A percentile compares a stretch with the other conserved stretches of the same genome.
Conservation (phyloP, 2,888 invertebrate species). For the Athalia circularis region DNA sequence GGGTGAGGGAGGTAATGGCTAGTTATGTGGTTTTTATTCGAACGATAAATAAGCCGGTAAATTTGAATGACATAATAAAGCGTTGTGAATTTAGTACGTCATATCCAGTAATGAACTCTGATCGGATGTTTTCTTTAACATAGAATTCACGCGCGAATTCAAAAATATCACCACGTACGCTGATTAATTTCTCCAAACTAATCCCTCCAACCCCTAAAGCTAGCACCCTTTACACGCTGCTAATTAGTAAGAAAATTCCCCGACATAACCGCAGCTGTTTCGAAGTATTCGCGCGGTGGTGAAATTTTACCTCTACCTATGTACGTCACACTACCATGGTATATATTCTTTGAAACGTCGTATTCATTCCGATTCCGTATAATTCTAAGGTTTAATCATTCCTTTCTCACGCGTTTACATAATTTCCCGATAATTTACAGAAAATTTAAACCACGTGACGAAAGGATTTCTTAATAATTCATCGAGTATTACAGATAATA, state of each 20-base stretch:
- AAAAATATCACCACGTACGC: background rate
- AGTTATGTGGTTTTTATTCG: slow-evolving; percentile 37
- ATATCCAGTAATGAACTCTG: background rate
- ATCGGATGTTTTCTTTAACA: background rate
- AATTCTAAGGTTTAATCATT: background rate
- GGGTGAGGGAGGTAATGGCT: slow-evolving; percentile 31
- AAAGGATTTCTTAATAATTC: background rate
- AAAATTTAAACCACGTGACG: background rate
- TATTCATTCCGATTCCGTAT: slow-evolving; percentile 33
- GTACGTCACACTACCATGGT: background rate
- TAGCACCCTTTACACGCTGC: slow-evolving; percentile 1
- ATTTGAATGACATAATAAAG: slow-evolving; percentile 42
- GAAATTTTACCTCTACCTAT: slow-evolving; percentile 9
- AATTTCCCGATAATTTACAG: background rate
- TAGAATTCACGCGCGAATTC: background rate
- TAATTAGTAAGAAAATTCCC: slow-evolving; percentile 23
- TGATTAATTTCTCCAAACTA: slow-evolving; percentile 28
- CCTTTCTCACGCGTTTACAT: background rate
- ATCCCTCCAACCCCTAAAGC: background rate
- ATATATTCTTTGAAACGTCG: background rate
- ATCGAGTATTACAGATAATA: background rate
- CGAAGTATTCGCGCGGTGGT: background rate
- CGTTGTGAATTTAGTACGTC: slow-evolving; percentile 14
- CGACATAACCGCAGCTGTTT: slow-evolving; percentile 3
- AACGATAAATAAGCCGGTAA: slow-evolving; percentile 35